Base-by-base conservation (phyloP, 2,888 invertebrate species). In the Latrodectus elegans region DNA sequence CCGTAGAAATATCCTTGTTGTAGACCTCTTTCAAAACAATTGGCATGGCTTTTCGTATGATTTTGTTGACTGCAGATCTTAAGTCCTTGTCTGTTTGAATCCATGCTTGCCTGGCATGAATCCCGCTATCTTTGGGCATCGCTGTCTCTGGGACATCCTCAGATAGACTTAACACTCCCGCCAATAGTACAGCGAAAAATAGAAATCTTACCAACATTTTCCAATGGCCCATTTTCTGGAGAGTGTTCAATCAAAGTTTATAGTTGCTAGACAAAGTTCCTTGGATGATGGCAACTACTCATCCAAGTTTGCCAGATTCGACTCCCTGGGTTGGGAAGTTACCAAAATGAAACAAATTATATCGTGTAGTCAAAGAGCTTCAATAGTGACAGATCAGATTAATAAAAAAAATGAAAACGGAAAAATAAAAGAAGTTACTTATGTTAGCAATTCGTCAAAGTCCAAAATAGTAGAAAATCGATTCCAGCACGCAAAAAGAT, bases 11-110 rank as follows among this genome's bases (percentile, higher is more conserved):
- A 22, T 86, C 86, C 22, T 77, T 86, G 22, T 86, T 81, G 60
- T 86, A 86, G 8, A 86, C 51, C 38, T 86, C 86, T 49, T 86
- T 86, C 81, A 86, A 81, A 17, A 86, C 9, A 2, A 72, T 8
- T 4, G 86, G 86, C 67, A 81, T 72, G 1, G 81, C 86, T 52
- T 81, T 86, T 6, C 77, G 49, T 11, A 81, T 17, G 14, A 81
- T 72, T 65, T 86, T 86, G 38, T 22, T 55, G 15, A 76, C 65
- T 6, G 68, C 67, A 4, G 81, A 73, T 26, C 76, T 81, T 8
- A 81, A 65, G 52, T 72, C 73, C 11, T 81, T 71, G 51, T 86
- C 86, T 38, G 52, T 53, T 15, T 67, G 26, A 14, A 81, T 77
- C 86, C 86, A 86, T 8, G 52, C 51, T 15, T 76, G 75, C 4